Base-by-base conservation (phyloP, 2,888 invertebrate species). In the Deilephila porcellus region DNA sequence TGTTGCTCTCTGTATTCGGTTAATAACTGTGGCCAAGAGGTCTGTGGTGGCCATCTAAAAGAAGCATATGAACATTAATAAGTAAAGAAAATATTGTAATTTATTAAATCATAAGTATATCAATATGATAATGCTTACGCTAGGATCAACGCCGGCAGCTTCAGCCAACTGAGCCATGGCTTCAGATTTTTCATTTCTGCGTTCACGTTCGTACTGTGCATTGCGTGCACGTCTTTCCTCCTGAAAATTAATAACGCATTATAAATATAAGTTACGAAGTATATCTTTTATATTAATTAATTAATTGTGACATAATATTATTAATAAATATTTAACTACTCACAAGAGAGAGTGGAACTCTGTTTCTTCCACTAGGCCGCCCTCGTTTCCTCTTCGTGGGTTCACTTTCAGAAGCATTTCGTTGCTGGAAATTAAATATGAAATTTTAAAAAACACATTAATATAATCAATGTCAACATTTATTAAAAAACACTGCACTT, bases 171-270 rank as follows among this genome's bases (percentile, higher is more conserved):
- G 76, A 0, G 77, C 67, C 79, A 86, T 83, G 0, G 85, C 87
- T 29, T 84, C 83, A 3, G 89, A 82, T 2, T 81, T 82, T 64
- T 87, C 87, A 32, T 80, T 77, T 14, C 90, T 82, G 17, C 89
- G 81, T 77, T 88, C 87, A 53, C 86, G 82, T 73, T 90, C 90
- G 62, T 90, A 90, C 6, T 81, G 84, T 0, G 90, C 87, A 52
- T 90, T 90, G 11, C 90, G 85, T 2, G 88, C 87, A 3, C 88
- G 85, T 1, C 86, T 77, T 72, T 90, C 86, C 53, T 82, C 84
- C 90, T 90, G 63, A 8, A 45, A 75, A 74, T 0, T 4, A n/a
- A 32, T 29, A 71, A 60, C 11, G 20, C 7, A 8, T 25, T 45
- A 37, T 20, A 32, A 8, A 17, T 2, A 53, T 70, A 8, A 7